phyloP scores from a whole-genome alignment of 2,888 invertebrate species.

The Melanchra persicariae region DNA sequence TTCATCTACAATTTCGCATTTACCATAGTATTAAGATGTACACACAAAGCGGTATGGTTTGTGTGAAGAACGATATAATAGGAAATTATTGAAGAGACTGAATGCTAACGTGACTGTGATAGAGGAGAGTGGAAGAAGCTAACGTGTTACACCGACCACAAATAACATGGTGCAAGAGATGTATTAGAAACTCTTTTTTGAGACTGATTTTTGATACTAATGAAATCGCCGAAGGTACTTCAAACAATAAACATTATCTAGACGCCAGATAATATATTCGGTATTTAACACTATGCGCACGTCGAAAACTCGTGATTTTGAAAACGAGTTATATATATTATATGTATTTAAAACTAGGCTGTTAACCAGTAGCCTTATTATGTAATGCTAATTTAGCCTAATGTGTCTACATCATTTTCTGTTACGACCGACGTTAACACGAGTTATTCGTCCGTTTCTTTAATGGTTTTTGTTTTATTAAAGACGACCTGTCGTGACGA shows the following conservation, averaged over 20 bases:
- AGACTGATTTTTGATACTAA: background rate
- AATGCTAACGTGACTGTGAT: background rate
- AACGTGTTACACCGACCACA: background rate
- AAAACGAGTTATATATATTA: background rate
- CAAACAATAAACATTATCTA: background rate
- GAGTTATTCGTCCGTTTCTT: background rate
- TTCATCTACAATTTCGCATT: too few species aligned
- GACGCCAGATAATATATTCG: background rate
- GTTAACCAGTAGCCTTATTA: conserved; percentile 16
- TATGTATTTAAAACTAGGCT: background rate
- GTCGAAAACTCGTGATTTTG: background rate
- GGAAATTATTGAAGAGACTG: background rate
- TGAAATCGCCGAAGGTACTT: background rate
- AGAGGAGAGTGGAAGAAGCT: background rate
- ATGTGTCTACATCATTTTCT: conserved; percentile 10
- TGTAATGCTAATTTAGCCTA: conserved; percentile 14
- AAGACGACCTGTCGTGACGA: background rate
- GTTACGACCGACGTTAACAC: conserved; percentile 6
- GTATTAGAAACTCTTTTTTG: background rate
- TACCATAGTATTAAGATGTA: too few species aligned
- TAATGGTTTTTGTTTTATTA: background rate
- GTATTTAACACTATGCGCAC: background rate
- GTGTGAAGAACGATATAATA: background rate
- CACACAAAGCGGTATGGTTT: too few species aligned
- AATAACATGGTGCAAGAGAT: too few species aligned